Conservation (phyloP, 2,888 invertebrate genomes). For the Craniophora ligustri region DNA sequence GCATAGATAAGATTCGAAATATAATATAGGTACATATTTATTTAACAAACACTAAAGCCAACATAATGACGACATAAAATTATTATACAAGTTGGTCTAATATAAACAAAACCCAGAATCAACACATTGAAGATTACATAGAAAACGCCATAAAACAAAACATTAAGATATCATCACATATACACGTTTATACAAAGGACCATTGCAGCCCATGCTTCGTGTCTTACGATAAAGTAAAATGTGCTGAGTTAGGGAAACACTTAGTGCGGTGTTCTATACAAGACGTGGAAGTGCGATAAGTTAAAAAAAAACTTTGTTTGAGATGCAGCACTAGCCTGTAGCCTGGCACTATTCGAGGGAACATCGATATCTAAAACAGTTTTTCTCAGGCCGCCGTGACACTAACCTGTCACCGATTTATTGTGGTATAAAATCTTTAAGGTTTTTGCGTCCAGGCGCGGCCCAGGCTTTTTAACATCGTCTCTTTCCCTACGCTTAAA, state of each 20-base stretch:
- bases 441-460: conserved; percentile 92
- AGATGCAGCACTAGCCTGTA: conserved; percentile 65
- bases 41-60: conserved; percentile 36
- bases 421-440: conserved; percentile 85
- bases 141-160: conserved; percentile 41
- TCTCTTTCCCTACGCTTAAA: conserved; percentile 96
- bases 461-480: conserved; percentile 98
- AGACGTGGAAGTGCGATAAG: conserved; percentile 78
- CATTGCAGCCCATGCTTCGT: conserved; percentile 71
- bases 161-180: conserved; percentile 59
- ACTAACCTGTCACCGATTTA: conserved; percentile 88
- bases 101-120: conserved; percentile 39
- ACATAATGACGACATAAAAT: conserved; percentile 29
- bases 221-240: conserved; percentile 67
- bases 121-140: conserved; percentile 46
- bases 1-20: conserved; percentile 13
- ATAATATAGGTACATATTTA: too few species aligned
- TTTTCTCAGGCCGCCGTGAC: conserved; percentile 80
- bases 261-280: conserved; percentile 80
- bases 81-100: conserved; percentile 20
- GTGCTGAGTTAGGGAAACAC: conserved; percentile 80
- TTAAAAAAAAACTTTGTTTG: conserved; percentile 61
- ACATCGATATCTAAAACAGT: conserved; percentile 79
- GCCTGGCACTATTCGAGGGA: conserved; percentile 65
- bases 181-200: conserved; percentile 61